Conservation (phyloP, 2,888 invertebrate genomes). For the Sacculina carcini region DNA sequence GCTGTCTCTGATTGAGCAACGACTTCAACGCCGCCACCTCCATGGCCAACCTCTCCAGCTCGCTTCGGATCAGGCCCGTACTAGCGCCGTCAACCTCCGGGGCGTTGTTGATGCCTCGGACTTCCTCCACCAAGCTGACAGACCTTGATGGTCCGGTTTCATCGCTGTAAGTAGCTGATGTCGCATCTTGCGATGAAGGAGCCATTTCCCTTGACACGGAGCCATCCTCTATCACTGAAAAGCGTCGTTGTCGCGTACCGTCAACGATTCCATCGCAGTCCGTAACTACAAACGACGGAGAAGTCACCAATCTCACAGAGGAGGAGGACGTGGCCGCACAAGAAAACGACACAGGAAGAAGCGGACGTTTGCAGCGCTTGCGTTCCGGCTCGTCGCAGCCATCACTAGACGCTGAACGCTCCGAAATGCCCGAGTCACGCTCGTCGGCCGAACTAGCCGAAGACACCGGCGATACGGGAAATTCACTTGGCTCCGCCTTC, state of each 20-base stretch:
- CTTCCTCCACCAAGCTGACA: too few species aligned
- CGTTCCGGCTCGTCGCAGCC: constrained; percentile 8
- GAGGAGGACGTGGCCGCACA: constrained; percentile 3
- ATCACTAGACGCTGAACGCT: constrained; percentile 9
- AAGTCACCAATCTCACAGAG: not conserved
- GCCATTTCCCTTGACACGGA: constrained; percentile 1
- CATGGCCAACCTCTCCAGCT: constrained; percentile 60
- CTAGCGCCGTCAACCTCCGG: constrained; percentile 7
- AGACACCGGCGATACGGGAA: constrained; percentile 63
- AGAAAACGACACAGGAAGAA: too few species aligned
- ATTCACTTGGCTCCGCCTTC: constrained; percentile 56
- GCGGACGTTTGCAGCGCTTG: not conserved
- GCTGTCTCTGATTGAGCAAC: constrained; percentile 16
- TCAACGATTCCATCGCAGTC: too few species aligned
- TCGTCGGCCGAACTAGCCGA: constrained; percentile 45
- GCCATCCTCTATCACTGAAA: not conserved
- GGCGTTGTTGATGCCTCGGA: too few species aligned
- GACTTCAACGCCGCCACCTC: constrained; percentile 66
- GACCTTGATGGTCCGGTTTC: too few species aligned
- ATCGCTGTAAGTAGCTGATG: too few species aligned
- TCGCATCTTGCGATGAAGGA: too few species aligned
- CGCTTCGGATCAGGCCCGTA: constrained; percentile 24
- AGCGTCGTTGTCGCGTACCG: too few species aligned
- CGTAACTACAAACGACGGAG: constrained; percentile 8
- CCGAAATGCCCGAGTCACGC: constrained; percentile 62